Evolutionary conservation across 2,888 invertebrate species (phyloP).

Genomic region (Strigamia transsilvanica): DNA sequence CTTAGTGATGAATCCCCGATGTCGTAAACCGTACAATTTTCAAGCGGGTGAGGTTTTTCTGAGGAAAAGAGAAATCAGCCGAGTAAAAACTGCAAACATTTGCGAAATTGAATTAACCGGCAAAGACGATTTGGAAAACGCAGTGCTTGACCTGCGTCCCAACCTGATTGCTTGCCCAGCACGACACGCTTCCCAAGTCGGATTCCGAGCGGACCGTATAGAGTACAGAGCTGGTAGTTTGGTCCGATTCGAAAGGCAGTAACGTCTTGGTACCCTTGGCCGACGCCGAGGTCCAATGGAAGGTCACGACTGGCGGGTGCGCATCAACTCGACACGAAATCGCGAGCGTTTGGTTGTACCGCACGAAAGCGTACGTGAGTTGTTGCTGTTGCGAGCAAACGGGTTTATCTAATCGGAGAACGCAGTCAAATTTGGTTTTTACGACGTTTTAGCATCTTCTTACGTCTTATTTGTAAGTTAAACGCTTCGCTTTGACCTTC

Average conservation of each 20-base stretch:
- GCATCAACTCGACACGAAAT: not conserved
- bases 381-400: not conserved
- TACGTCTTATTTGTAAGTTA: not conserved
- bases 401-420: not conserved
- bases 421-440: not conserved
- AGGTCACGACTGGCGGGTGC: not conserved
- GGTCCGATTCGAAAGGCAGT: slow-evolving; percentile 35
- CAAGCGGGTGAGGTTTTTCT: not conserved
- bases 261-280: not conserved
- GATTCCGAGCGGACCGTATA: slow-evolving; percentile 59
- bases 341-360: not conserved
- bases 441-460: not conserved
- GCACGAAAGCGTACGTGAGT: not conserved
- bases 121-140: slow-evolving; percentile 59
- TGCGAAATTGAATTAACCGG: slow-evolving; percentile 54
- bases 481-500: not conserved
- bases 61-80: not conserved
- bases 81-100: not conserved
- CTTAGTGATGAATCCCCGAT: not conserved
- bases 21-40: not conserved
- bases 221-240: slow-evolving; percentile 57
- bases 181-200: slow-evolving; percentile 59
- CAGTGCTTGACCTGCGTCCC: slow-evolving; percentile 59
- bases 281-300: slow-evolving; percentile 6
- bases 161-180: slow-evolving; percentile 59